Evolutionary conservation across 2,113 vertebrate species (phyloP), one percentile per base, ranked within the genome.

Genomic region (Neomonachus schauinslandi): DNA sequence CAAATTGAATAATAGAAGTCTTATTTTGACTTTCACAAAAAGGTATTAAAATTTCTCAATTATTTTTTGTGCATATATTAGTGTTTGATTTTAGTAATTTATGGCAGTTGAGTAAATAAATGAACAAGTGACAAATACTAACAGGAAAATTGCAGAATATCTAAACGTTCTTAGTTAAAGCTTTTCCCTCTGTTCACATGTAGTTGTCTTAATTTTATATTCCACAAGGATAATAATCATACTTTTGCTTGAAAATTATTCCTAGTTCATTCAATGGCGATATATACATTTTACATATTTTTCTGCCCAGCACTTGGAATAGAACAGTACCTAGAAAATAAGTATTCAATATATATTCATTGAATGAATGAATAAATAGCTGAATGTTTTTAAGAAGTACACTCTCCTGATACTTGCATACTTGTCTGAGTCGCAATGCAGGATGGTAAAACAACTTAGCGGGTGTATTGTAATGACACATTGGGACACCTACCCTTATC

Each of bases 191-290:
- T 69, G 33, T 74, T 92, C 76, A 51, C 7, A 82, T 19, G 46
- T 11, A 42, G 4, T 74, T 57, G 39, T 19, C 69, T 94, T 63
- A 91, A 91, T 96, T 83, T 94, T 93, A 80, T 77, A 88, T 84
- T 89, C n/a, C 8, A 59, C 14, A 42, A 51, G 59, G n/a, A 80
- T 77, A 69, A 88, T n/a, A 80, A 79, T 39, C 33, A 72, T 39
- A 61, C n/a, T 67, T 92, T 80, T 31, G 33, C 33, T 84, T 63
- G 77, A 42, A 79, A 84, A n/a, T 36, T 76, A 76, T 57, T 36
- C 36, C 3, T 61, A 5, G 18, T 89, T 95, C 4, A 59, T 49
- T 96, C 63, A 72, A 39, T 36, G 22, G 7, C 55, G 13, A 76
- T 61, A 76, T 18, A 19, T 1, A 77, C 12, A 83, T 63, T 63